Conservation (phyloP, 2,113 vertebrate genomes). For the Python bivittatus region DNA sequence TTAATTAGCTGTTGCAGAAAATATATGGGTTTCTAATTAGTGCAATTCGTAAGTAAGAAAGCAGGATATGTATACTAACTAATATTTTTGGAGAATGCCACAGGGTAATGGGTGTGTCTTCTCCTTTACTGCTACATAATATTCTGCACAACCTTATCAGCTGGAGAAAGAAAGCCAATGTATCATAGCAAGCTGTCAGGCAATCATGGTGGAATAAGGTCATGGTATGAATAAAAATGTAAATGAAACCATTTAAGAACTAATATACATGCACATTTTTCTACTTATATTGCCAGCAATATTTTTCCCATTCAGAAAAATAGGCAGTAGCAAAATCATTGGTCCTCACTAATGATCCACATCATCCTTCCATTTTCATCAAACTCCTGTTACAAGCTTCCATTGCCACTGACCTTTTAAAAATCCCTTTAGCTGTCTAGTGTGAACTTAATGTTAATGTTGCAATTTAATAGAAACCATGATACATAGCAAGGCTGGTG, state of each 20-base stretch:
- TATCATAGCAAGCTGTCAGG: slow-evolving; percentile 9
- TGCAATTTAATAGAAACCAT: slow-evolving; percentile 51
- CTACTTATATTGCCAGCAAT: neutral
- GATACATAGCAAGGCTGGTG: slow-evolving; percentile 29
- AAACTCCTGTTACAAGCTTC: neutral
- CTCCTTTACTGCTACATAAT: neutral
- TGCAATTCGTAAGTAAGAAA: slow-evolving; percentile 1
- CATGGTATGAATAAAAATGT: slow-evolving; percentile 10
- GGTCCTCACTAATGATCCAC: slow-evolving; percentile 7
- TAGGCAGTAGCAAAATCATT: slow-evolving; percentile 8
- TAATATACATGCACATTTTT: neutral
- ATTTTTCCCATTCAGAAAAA: slow-evolving; percentile 1
- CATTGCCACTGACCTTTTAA: slow-evolving; percentile 29
- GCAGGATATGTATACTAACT: neutral
- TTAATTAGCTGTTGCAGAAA: neutral
- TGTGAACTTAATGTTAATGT: slow-evolving; percentile 57
- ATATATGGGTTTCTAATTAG: slow-evolving; percentile 15
- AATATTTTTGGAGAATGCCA: neutral
- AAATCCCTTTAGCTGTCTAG: slow-evolving; percentile 19
- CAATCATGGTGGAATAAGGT: neutral
- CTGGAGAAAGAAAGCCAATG: neutral
- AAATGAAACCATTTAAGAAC: neutral
- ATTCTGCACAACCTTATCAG: neutral
- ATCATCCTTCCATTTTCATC: neutral
- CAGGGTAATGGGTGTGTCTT: neutral